Conservation (phyloP, 2,113 vertebrate species). For the Podarcis raffonei region DNA sequence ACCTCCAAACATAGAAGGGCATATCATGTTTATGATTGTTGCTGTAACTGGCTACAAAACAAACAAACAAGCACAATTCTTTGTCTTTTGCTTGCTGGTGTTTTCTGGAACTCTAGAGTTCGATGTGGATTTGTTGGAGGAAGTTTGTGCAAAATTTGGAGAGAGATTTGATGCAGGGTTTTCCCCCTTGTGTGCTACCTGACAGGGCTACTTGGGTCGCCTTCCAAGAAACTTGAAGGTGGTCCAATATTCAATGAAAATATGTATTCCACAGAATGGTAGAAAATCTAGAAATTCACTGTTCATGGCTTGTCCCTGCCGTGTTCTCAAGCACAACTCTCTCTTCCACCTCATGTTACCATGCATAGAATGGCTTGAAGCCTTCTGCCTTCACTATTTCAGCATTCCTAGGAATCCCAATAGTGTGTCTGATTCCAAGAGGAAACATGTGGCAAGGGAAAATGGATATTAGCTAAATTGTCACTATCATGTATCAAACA, state of each 20-base stretch:
- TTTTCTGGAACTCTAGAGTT: constrained; percentile 18
- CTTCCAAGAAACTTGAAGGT: background rate
- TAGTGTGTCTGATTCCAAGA: background rate
- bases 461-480: background rate
- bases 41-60: background rate
- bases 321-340: too few species aligned
- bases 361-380: too few species aligned
- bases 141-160: background rate
- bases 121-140: background rate
- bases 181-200: background rate
- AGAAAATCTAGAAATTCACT: too few species aligned
- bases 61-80: background rate
- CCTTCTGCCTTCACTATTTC: too few species aligned
- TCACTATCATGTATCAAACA: background rate
- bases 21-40: constrained; percentile 16
- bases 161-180: background rate
- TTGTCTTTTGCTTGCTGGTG: background rate
- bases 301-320: too few species aligned
- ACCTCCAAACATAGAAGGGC: background rate
- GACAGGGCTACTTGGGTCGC: background rate
- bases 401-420: too few species aligned
- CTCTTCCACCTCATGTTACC: too few species aligned
- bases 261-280: too few species aligned
- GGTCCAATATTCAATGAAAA: background rate
- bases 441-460: background rate